A percentile compares a stretch with the other conserved stretches of the same genome.
Conservation (phyloP, 2,797 vertebrate species). For the Myotis planiceps region DNA sequence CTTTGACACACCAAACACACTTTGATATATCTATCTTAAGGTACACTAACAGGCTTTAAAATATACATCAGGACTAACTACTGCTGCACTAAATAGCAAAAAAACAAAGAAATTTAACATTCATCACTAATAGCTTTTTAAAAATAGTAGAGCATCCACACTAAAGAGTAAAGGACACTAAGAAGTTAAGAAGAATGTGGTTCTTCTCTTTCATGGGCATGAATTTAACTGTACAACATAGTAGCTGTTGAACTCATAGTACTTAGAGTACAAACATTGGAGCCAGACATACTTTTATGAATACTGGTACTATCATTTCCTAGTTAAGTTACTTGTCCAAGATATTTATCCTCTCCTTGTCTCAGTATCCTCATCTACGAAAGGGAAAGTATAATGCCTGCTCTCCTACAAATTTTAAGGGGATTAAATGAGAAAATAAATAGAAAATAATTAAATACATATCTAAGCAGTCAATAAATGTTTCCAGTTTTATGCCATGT, state of each 20-base stretch:
- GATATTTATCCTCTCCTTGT: not conserved
- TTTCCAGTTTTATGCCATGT: not conserved
- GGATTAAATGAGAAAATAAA: constrained; percentile 24
- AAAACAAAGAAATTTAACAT: not conserved
- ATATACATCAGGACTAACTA: not conserved
- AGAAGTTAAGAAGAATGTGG: not conserved
- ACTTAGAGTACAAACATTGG: not conserved
- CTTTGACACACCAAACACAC: not conserved
- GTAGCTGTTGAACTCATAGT: not conserved
- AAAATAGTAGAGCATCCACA: not conserved
- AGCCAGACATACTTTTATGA: not conserved
- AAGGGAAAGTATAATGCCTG: not conserved
- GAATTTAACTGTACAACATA: not conserved
- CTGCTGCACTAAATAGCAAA: not conserved
- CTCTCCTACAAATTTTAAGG: not conserved
- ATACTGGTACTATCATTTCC: not conserved
- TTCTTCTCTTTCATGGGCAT: not conserved
- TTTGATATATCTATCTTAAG: not conserved
- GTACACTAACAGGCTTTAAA: not conserved
- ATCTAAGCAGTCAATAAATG: not conserved
- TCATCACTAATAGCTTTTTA: not conserved
- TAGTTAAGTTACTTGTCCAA: not conserved
- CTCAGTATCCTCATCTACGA: not conserved
- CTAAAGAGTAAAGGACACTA: constrained; percentile 12
- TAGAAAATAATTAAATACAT: not conserved